Evolutionary conservation across 2,113 vertebrate genomes (phyloP).

Genomic region (Aplodontia rufa): DNA sequence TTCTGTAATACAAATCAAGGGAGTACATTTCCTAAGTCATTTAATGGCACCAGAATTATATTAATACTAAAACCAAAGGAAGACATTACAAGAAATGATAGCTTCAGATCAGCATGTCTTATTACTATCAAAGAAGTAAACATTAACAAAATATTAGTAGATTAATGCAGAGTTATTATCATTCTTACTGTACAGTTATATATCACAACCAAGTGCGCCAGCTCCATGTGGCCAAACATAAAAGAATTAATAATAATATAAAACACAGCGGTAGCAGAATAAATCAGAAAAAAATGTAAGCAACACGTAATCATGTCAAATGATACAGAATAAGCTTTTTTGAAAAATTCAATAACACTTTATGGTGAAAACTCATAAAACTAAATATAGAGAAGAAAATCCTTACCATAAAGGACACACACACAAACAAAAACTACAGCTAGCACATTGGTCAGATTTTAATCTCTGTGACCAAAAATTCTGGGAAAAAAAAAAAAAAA

Average conservation of each 20-base stretch:
- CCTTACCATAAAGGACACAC: no score
- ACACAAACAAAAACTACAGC: no score
- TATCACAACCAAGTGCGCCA: neutral
- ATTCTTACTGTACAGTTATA: no score
- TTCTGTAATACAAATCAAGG: neutral
- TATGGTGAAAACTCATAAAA: neutral
- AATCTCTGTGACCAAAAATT: no score
- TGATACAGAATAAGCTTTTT: neutral
- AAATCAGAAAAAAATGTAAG: neutral
- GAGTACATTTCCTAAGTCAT: neutral
- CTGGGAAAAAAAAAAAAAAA: no score
- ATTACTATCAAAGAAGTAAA: neutral
- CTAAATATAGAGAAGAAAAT: no score
- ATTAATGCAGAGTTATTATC: neutral
- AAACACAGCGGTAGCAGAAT: neutral
- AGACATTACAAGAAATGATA: neutral
- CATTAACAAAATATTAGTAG: neutral
- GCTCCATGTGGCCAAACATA: neutral
- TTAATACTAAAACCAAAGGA: neutral
- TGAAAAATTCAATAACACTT: neutral
- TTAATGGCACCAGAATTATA: neutral
- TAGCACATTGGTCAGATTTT: neutral
- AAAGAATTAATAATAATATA: neutral
- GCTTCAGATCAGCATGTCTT: neutral
- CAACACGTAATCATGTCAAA: neutral